Evolutionary conservation across 2,888 invertebrate species (phyloP).

Genomic region (Dolomedes plantarius): DNA sequence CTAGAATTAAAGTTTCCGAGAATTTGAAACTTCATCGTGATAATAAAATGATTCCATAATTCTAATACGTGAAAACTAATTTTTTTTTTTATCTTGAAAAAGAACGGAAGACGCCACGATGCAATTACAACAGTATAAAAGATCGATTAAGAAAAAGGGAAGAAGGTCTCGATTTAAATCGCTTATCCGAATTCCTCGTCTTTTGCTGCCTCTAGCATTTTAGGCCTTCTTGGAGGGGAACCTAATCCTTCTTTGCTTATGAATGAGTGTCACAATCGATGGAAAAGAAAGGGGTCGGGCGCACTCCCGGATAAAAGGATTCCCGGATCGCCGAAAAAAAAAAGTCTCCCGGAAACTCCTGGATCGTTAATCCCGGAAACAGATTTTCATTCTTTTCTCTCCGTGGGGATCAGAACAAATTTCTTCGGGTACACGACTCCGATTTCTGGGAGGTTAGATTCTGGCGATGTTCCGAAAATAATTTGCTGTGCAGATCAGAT

Average conservation of each 20-base stretch:
- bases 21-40: too few species aligned
- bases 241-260: conserved; percentile 16
- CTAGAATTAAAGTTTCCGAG: too few species aligned
- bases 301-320: conserved; percentile 9
- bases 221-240: neutral
- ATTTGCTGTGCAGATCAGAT: neutral
- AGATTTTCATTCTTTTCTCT: conserved; percentile 5
- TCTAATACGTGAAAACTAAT: too few species aligned
- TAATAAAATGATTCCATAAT: too few species aligned
- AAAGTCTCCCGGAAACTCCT: neutral
- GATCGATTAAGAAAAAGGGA: too few species aligned
- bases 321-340: conserved; percentile 1
- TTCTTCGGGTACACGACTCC: conserved; percentile 2
- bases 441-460: neutral
- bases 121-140: too few species aligned
- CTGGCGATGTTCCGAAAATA: neutral
- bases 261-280: neutral
- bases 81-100: too few species aligned
- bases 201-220: neutral
- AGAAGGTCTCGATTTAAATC: neutral
- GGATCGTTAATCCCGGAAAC: neutral
- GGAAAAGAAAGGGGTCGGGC: neutral
- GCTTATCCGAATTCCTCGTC: neutral
- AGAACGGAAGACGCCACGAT: too few species aligned
- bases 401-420: conserved; percentile 4